phyloP scores from a whole-genome alignment of 2,888 invertebrate genomes.

The Micoletzkya japonica region DNA sequence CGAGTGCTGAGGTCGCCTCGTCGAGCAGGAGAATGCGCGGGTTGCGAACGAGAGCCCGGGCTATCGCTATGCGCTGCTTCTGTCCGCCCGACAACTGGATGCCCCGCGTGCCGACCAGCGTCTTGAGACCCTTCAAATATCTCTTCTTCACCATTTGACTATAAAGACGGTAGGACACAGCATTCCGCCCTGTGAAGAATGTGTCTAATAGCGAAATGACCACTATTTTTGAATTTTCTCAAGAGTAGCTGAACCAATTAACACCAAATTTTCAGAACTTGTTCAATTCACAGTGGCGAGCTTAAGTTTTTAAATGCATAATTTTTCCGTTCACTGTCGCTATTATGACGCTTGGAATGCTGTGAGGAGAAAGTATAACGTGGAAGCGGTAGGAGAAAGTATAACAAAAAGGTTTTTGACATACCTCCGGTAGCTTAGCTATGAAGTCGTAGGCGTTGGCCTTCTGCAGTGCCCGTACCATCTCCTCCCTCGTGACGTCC shows the following conservation, averaged over 20 bases:
- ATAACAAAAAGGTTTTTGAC: too few species aligned
- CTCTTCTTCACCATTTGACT: not conserved
- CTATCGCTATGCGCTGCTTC: not conserved
- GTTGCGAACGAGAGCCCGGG: not conserved
- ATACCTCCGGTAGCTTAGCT: slow-evolving; percentile 55
- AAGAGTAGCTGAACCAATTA: not conserved
- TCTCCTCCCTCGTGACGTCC: slow-evolving; percentile 35
- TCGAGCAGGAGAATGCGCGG: not conserved
- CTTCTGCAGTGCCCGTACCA: slow-evolving; percentile 49
- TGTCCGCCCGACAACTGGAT: not conserved
- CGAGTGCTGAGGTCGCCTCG: not conserved
- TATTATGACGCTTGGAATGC: too few species aligned
- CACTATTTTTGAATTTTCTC: not conserved
- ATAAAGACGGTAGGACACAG: not conserved
- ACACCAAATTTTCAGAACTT: not conserved
- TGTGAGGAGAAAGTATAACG: too few species aligned
- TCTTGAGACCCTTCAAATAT: not conserved
- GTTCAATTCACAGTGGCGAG: too few species aligned
- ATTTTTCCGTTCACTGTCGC: too few species aligned
- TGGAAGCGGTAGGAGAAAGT: too few species aligned
- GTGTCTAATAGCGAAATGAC: not conserved
- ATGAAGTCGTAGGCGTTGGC: slow-evolving; percentile 66
- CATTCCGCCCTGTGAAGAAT: not conserved
- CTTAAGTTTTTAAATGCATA: too few species aligned
- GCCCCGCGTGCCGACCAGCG: not conserved